Percentiles rank a stretch among this genome's conserved stretches.
Conservation (phyloP, 2,797 vertebrate genomes). For the Schizopygopsis malacanthus region DNA sequence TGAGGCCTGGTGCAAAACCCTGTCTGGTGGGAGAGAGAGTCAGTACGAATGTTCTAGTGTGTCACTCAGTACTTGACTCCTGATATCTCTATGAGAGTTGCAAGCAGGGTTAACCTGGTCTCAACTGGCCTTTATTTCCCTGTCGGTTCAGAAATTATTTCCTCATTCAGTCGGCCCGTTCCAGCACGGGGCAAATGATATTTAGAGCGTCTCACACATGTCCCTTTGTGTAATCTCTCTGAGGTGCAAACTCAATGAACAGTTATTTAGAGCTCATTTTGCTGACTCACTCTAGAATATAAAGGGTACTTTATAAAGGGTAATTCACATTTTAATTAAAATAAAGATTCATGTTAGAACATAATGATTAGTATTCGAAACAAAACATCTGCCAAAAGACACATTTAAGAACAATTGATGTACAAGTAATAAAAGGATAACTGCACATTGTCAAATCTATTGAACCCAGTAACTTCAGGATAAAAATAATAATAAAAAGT, state of each 20-base stretch:
- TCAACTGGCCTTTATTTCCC: conserved; percentile 17
- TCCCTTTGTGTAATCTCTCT: conserved; percentile 16
- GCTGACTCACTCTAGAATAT: conserved; percentile 14
- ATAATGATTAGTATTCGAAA: conserved; percentile 9
- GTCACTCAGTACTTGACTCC: conserved; percentile 56
- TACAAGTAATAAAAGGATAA: not conserved
- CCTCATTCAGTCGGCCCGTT: conserved; percentile 4
- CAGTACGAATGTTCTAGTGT: conserved; percentile 58
- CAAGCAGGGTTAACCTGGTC: conserved; percentile 21
- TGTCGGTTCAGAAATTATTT: conserved; percentile 36
- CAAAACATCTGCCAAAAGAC: not conserved
- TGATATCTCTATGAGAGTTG: conserved; percentile 52
- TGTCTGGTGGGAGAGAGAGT: conserved; percentile 54
- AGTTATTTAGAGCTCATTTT: conserved; percentile 28
- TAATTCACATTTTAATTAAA: conserved; percentile 16
- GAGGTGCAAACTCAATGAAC: conserved; percentile 12
- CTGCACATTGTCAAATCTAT: not conserved
- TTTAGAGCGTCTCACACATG: conserved; percentile 31
- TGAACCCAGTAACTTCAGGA: not conserved
- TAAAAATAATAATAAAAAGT: not conserved
- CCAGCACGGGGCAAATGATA: not conserved
- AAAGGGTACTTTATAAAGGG: not conserved
- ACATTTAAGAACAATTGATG: not conserved
- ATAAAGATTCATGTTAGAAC: conserved; percentile 23
- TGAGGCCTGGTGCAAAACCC: conserved; percentile 20